Conservation (phyloP, 2,113 vertebrate genomes). For the Maccullochella peelii region DNA sequence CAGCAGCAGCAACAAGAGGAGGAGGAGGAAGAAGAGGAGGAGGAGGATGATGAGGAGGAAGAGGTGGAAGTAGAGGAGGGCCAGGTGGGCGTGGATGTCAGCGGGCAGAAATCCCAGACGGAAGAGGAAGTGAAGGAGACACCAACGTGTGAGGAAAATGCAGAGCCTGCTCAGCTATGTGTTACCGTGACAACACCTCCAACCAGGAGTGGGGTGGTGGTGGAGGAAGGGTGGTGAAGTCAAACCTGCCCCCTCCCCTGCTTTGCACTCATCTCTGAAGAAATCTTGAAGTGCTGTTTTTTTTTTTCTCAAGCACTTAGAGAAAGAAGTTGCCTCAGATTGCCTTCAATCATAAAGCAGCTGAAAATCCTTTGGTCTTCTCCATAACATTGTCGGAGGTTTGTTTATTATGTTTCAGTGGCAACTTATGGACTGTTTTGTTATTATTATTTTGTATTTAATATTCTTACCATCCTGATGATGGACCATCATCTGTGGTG, state of each 20-base stretch:
- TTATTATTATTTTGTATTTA: conserved; percentile 67
- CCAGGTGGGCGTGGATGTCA: conserved; percentile 45
- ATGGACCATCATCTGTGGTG: conserved; percentile 59
- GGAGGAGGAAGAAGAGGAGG: conserved; percentile 56
- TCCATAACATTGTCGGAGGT: conserved; percentile 49
- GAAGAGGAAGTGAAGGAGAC: conserved; percentile 71
- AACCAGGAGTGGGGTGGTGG: conserved; percentile 38
- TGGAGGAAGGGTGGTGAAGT: conserved; percentile 68
- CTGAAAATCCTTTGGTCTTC: conserved; percentile 72
- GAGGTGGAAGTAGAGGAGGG: conserved; percentile 77
- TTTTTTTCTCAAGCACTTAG: conserved; percentile 61
- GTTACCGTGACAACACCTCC: conserved; percentile 59
- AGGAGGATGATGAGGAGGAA: conserved; percentile 65
- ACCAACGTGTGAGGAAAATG: conserved; percentile 41
- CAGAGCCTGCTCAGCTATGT: conserved; percentile 58
- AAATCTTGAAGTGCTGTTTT: conserved; percentile 61
- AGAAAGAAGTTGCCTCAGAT: conserved; percentile 71
- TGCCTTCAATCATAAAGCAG: conserved; percentile 78
- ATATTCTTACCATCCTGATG: conserved; percentile 55
- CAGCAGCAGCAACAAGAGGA: conserved; percentile 77
- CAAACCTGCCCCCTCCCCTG: background rate
- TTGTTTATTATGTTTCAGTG: conserved; percentile 63
- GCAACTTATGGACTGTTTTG: conserved; percentile 71
- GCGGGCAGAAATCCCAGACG: conserved; percentile 66
- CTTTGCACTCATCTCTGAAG: conserved; percentile 61